phyloP scores from a whole-genome alignment of 2,888 invertebrate species.

The Oscheius myriophilus region DNA sequence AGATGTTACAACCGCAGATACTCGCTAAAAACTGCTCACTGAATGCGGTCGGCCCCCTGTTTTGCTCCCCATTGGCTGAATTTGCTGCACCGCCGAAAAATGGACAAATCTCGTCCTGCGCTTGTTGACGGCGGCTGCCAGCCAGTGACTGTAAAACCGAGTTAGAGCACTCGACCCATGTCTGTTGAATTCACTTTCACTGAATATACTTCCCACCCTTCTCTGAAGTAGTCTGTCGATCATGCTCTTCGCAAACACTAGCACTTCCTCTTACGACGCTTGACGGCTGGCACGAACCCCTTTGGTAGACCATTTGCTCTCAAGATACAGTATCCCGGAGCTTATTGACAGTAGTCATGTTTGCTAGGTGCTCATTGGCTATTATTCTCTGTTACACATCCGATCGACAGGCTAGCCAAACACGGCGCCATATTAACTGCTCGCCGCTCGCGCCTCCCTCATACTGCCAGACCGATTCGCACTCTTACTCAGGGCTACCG shows the following conservation, averaged over 20 bases:
- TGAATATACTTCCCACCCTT: too few species aligned
- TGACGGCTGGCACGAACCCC: too few species aligned
- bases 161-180: background rate
- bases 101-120: constrained; percentile 18
- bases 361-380: constrained; percentile 34
- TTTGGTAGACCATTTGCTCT: constrained; percentile 19
- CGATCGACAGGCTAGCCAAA: constrained; percentile 33
- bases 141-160: constrained; percentile 26
- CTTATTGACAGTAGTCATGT: constrained; percentile 36
- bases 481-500: constrained; percentile 8
- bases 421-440: constrained; percentile 31
- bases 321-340: constrained; percentile 31
- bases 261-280: too few species aligned
- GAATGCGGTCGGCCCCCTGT: constrained; percentile 1
- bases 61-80: constrained; percentile 22
- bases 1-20: background rate
- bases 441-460: constrained; percentile 27
- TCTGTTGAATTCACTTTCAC: too few species aligned
- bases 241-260: too few species aligned
- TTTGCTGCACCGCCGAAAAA: constrained; percentile 10
- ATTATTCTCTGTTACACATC: constrained; percentile 35
- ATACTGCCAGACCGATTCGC: constrained; percentile 27
- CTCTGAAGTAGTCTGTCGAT: too few species aligned
- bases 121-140: constrained; percentile 21
- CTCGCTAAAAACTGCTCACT: constrained; percentile 3